Base-by-base conservation (phyloP, 2,113 vertebrate species). In the Cepphus grylle region DNA sequence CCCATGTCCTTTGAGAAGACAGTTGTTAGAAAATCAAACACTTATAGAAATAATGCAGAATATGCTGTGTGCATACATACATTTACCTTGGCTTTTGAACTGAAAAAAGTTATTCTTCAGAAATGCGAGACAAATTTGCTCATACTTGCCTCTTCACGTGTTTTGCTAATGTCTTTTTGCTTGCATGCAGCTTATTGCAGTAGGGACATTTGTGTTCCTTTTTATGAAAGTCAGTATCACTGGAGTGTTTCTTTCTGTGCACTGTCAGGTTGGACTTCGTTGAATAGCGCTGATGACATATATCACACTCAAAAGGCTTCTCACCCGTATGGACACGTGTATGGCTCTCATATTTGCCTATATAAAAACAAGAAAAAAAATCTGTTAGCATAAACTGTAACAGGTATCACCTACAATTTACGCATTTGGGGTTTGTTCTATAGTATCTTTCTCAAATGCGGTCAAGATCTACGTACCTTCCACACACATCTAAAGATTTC, bases 211-310 rank as follows among this genome's bases (percentile, higher is more conserved):
- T 99, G 98, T 99, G 99, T 45, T 99, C 99, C 97, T 99, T 99
- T 97, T 98, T 99, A 94, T 98, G 99, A 93, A 99, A 98, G 42
- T 99, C 98, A 4, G 98, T 97, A 34, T 99, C 98, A n/a, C 94
- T 97, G 63, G 97, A 97, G 93, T 99, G 99, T 80, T 99, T 99
- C 97, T 99, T 99, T 94, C 98, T 99, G 98, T 99, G 99, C 34
- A 99, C 99, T 2, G 99, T 99, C 96, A 99, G 98, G 98, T 99
- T 99, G 78, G 99, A 99, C 97, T 99, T 99, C 21, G 99, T 99
- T 27, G 99, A 99, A 97, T 99, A 99, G 86, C 99, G 98, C 97
- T 99, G 99, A 34, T 99, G 98, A 97, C 99, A 99, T 95, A 99
- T 97, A 93, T 99, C 99, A 97, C 99, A 99, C 95, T 99, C 99